These are phyloP conservation scores for Erpornis zantholeuca DNA, from an alignment of 2,113 vertebrate genomes.

Conservation along the genomic window DNA sequence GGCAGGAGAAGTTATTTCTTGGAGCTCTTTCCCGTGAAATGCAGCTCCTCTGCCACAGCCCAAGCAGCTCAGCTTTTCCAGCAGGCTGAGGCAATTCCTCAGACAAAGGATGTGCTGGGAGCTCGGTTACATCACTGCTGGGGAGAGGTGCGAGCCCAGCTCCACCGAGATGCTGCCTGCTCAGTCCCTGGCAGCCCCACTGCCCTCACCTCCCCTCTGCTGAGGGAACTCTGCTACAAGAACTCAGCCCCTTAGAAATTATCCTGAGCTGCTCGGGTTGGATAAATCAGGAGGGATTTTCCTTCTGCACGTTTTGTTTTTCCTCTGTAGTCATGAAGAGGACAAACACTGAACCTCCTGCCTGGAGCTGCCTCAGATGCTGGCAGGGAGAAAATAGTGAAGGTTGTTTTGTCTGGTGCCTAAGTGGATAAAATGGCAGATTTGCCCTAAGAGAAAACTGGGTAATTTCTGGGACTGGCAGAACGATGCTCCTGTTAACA, in stretches of 20 bases:
- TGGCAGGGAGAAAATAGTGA: background rate
- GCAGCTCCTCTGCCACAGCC: background rate
- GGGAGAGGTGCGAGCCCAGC: background rate
- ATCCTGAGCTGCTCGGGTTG: background rate
- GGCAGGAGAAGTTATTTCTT: background rate
- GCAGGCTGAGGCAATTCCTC: background rate
- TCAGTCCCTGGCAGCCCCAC: background rate
- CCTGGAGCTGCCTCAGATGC: background rate
- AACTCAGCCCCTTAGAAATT: background rate
- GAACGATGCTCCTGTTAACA: background rate
- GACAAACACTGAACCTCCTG: background rate
- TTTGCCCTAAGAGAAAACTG: conserved; percentile 14
- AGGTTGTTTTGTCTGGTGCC: background rate
- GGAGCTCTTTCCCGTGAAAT: background rate
- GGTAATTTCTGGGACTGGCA: background rate
- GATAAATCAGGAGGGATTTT: background rate
- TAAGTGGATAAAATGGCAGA: background rate
- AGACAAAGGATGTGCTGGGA: conserved; percentile 69
- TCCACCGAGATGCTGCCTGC: background rate
- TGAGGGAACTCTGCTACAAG: background rate
- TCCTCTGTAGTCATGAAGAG: background rate
- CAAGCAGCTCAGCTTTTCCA: background rate
- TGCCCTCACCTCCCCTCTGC: background rate
- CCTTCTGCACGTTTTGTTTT: background rate
- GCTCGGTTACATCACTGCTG: conserved; percentile 54